A percentile compares a stretch with the other conserved stretches of the same genome.
Evolutionary conservation across 2,113 vertebrate genomes (phyloP).

Genomic region (Lampris incognitus): DNA sequence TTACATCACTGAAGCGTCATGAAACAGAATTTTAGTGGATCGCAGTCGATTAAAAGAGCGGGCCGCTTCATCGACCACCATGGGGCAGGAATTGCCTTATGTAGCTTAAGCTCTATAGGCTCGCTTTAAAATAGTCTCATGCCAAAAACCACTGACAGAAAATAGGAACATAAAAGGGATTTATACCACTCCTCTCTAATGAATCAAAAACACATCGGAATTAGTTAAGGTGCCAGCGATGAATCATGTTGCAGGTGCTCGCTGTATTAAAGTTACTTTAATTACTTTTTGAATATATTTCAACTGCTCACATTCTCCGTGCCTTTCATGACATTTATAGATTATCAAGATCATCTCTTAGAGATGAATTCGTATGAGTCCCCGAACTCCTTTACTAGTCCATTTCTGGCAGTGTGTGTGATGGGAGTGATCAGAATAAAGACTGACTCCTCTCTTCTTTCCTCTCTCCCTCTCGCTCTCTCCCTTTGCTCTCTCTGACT

Average conservation of each 20-base stretch:
- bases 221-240: background rate
- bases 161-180: constrained; percentile 11
- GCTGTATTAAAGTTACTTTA: constrained; percentile 25
- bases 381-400: constrained; percentile 52
- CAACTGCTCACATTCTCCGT: constrained; percentile 30
- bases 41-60: no score
- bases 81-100: no score
- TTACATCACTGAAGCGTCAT: no score
- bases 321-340: constrained; percentile 49
- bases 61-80: no score
- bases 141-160: constrained; percentile 11
- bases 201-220: background rate
- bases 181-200: background rate
- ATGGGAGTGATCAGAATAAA: constrained; percentile 59
- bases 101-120: background rate
- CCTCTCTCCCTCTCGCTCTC: constrained; percentile 29
- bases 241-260: constrained; percentile 16
- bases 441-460: constrained; percentile 34
- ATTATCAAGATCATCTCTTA: constrained; percentile 33
- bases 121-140: background rate
- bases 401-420: constrained; percentile 45
- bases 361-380: constrained; percentile 35
- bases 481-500: constrained; percentile 38
- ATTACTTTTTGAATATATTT: constrained; percentile 27
- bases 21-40: no score